Evolutionary conservation across 2,113 vertebrate genomes (phyloP).

Genomic region (Lophotis ruficrista): DNA sequence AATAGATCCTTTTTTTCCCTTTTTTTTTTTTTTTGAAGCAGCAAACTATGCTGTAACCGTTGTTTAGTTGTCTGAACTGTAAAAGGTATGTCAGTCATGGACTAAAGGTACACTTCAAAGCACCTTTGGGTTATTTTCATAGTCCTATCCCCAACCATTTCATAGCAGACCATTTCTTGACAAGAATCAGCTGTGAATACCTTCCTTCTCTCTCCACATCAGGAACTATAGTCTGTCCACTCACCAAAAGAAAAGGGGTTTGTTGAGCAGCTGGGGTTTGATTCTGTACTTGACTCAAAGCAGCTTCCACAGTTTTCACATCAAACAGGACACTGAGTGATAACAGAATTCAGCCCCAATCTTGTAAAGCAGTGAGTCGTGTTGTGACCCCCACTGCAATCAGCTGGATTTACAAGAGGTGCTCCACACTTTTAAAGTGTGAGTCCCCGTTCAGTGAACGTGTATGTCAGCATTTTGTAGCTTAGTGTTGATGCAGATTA

Average conservation of each 20-base stretch:
- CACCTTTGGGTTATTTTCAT: background rate
- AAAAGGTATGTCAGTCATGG: background rate
- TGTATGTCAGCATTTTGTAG: background rate
- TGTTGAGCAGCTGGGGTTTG: background rate
- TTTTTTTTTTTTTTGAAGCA: background rate
- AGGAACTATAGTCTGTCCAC: background rate
- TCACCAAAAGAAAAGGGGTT: background rate
- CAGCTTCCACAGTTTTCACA: background rate
- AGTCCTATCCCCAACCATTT: background rate
- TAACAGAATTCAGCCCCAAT: background rate
- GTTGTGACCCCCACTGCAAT: no score
- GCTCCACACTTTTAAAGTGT: fast-evolving
- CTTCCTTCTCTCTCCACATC: background rate
- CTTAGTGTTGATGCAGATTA: background rate
- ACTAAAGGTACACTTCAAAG: background rate
- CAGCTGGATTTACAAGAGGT: background rate
- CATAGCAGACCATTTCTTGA: background rate
- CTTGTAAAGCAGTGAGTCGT: background rate
- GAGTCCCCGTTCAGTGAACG: fast-evolving
- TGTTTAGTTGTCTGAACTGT: background rate
- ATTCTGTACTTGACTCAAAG: background rate
- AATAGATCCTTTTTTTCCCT: fast-evolving
- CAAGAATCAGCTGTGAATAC: background rate
- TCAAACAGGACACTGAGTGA: background rate
- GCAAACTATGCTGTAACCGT: background rate